Evolutionary conservation across 2,113 vertebrate species (phyloP).

Genomic region (Notiomystis cincta): DNA sequence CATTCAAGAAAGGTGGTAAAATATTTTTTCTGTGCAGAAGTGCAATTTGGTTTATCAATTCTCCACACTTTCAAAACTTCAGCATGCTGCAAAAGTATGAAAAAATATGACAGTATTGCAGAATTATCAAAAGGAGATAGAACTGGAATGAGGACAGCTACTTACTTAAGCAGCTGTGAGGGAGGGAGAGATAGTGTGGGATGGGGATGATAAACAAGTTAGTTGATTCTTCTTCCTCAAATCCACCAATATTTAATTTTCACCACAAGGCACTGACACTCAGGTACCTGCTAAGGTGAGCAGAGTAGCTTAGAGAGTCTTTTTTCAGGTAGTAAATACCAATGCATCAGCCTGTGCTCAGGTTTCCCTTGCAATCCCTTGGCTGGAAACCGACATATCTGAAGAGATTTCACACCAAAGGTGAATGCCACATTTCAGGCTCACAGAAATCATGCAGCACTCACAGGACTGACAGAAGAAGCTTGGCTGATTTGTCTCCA

Average conservation of each 20-base stretch:
- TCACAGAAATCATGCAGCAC: neutral
- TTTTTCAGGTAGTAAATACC: neutral
- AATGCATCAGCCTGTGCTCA: neutral
- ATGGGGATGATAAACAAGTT: neutral
- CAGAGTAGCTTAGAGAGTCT: neutral
- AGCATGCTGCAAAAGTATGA: neutral
- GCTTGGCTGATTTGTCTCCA: neutral
- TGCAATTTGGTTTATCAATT: neutral
- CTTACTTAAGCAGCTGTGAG: neutral
- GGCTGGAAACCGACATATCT: neutral
- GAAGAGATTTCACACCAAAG: neutral
- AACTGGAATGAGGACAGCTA: neutral
- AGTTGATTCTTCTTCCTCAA: neutral
- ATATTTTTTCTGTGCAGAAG: neutral
- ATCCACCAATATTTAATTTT: neutral
- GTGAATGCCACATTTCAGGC: neutral
- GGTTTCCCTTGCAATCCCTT: neutral
- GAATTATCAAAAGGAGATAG: neutral
- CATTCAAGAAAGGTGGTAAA: neutral
- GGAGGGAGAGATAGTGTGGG: neutral
- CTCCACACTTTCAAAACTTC: neutral
- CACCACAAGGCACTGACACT: neutral
- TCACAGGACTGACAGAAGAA: neutral
- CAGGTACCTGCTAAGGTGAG: neutral
- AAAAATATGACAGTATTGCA: neutral